Conservation (phyloP, 2,113 vertebrate species). For the Ardeotis arabs region DNA sequence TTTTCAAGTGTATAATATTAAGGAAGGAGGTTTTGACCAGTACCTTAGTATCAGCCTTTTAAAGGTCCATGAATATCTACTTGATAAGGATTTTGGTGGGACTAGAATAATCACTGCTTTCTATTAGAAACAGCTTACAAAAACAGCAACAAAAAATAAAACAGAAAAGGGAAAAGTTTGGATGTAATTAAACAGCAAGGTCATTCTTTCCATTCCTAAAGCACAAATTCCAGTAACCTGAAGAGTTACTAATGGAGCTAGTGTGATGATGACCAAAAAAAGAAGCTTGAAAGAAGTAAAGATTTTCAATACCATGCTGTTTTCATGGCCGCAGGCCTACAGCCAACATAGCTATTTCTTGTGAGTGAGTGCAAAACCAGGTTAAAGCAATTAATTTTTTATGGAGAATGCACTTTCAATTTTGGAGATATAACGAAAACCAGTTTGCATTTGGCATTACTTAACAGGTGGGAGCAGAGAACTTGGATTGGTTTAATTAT, state of each 20-base stretch:
- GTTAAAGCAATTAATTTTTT: constrained; percentile 12
- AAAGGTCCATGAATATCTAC: neutral
- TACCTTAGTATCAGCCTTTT: neutral
- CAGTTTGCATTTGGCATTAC: neutral
- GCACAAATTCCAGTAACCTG: neutral
- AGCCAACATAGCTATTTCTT: neutral
- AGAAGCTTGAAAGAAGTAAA: constrained; percentile 18
- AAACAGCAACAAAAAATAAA: neutral
- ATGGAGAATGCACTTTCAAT: neutral
- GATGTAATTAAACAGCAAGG: neutral
- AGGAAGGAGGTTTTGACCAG: neutral
- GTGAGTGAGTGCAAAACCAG: neutral
- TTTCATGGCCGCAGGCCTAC: neutral
- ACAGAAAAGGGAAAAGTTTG: neutral
- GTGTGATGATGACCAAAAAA: neutral
- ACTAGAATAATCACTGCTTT: neutral
- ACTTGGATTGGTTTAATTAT: neutral
- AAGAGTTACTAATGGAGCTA: neutral
- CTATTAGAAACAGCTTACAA: neutral
- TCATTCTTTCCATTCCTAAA: neutral
- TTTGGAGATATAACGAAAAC: neutral
- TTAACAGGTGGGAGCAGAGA: neutral
- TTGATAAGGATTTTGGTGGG: neutral
- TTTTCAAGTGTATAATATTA: neutral
- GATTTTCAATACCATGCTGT: constrained; percentile 21